Base-by-base conservation (phyloP, 2,797 vertebrate genomes). In the Sebastes baramenuke region DNA sequence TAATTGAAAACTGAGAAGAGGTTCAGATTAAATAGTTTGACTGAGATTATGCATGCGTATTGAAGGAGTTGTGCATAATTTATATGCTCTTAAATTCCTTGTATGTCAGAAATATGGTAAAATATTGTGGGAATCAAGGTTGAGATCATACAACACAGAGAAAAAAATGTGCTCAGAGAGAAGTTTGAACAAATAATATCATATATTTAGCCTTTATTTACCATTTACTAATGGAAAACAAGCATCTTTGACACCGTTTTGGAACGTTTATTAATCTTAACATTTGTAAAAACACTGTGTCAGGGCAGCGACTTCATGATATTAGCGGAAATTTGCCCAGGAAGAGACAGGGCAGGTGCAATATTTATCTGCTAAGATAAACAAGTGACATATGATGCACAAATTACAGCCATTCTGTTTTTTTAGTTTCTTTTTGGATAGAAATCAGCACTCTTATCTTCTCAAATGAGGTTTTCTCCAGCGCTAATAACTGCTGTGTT, bases 401-500 rank as follows among this genome's bases (percentile, higher is more conserved):
- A 91, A 87, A 90, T 87, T 88, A 86, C 77, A 84, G 67, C 81
- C 58, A 38, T 71, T 68, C 61, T 20, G 24, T 79, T 67, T 76
- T 79, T 49, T 72, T 70, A n/a, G 3, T 64, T 67, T 62, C 55
- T 29, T 42, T 32, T 75, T 67, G 59, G 68, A 58, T 78, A 74
- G 69, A 87, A 84, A 87, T 82, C 86, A 85, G 73, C 81, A 59
- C 88, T 71, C 87, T 88, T 84, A 84, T 91, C 85, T 85, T 42
- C 55, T 87, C 87, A 83, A 87, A 90, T 83, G 86, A 90, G 83
- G 87, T 88, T 90, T 84, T 96, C 96, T 96, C 79, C 96, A 95
- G 94, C 95, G 92, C 96, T 93, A 98, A 98, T 97, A 98, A 97
- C 96, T 95, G 97, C 96, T 97, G 97, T 97, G 91, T 95, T 95